Conservation (phyloP, 2,797 vertebrate species). For the Balearica regulorum region DNA sequence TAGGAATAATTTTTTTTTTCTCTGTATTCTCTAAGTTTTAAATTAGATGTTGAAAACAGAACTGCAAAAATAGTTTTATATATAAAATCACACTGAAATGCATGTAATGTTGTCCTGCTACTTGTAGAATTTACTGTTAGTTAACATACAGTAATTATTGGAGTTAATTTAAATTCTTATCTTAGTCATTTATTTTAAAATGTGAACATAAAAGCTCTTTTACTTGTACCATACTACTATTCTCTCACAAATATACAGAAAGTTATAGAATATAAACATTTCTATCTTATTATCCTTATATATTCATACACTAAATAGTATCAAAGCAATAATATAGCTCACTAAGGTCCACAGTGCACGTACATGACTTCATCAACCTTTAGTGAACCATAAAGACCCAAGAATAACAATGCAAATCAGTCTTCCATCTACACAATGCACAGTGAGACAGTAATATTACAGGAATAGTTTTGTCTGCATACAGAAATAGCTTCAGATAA, state of each 20-base stretch:
- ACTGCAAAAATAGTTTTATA: background rate
- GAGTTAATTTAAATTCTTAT: slow-evolving; percentile 32
- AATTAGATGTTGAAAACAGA: background rate
- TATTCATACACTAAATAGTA: background rate
- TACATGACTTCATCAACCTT: slow-evolving; percentile 12
- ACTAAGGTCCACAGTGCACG: background rate
- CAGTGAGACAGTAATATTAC: slow-evolving; percentile 33
- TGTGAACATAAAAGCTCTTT: background rate
- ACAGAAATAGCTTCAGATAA: slow-evolving; percentile 59
- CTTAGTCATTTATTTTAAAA: slow-evolving; percentile 41
- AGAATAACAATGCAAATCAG: slow-evolving; percentile 46
- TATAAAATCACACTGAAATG: background rate
- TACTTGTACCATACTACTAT: background rate
- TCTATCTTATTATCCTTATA: background rate
- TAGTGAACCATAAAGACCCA: slow-evolving; percentile 30
- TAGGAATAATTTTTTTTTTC: background rate
- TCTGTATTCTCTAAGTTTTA: background rate
- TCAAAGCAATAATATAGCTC: background rate
- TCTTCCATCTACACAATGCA: slow-evolving; percentile 16
- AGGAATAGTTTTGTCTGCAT: slow-evolving; percentile 46
- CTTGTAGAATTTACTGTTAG: background rate
- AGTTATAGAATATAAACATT: slow-evolving; percentile 1
- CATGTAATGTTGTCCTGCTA: background rate
- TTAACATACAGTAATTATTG: background rate
- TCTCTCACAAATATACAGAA: background rate